A percentile compares a stretch with the other conserved stretches of the same genome.
Conservation (phyloP, 2,888 invertebrate genomes). For the Smittia sp. region DNA sequence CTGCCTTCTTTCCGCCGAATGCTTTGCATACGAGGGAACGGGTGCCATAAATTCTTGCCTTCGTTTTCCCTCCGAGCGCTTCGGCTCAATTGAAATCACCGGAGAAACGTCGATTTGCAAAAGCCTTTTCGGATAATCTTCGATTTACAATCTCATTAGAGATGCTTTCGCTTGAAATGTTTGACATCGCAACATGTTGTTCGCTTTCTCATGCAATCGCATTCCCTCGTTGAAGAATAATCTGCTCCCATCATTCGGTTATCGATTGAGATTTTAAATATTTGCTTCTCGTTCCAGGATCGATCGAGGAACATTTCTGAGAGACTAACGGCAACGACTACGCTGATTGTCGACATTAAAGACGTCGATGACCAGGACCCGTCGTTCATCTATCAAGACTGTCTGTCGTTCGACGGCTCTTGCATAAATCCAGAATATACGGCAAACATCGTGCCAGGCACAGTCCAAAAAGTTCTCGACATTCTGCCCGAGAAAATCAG, state of each 20-base stretch:
- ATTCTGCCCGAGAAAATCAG: constrained; percentile 85
- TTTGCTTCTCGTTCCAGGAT: constrained; percentile 60
- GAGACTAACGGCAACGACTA: constrained; percentile 80
- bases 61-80: not conserved
- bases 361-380: constrained; percentile 92
- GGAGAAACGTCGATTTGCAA: not conserved
- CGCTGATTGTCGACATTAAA: constrained; percentile 76
- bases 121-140: constrained; percentile 10
- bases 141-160: constrained; percentile 25
- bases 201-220: constrained; percentile 4
- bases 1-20: constrained; percentile 5
- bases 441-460: constrained; percentile 72
- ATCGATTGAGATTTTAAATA: constrained; percentile 10
- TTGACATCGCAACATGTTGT: constrained; percentile 21
- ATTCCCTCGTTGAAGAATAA: not conserved
- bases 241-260: not conserved
- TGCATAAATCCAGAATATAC: constrained; percentile 87
- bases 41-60: constrained; percentile 14
- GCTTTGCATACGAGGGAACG: constrained; percentile 7
- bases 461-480: constrained; percentile 76
- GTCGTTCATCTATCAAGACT: constrained; percentile 84
- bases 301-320: constrained; percentile 75
- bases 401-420: constrained; percentile 74
- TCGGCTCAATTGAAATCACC: not conserved
- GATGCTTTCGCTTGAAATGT: constrained; percentile 11